These are phyloP conservation scores for Chrysopa pallens DNA, from an alignment of 1,140 invertebrate genomes.

Conservation along the genomic window DNA sequence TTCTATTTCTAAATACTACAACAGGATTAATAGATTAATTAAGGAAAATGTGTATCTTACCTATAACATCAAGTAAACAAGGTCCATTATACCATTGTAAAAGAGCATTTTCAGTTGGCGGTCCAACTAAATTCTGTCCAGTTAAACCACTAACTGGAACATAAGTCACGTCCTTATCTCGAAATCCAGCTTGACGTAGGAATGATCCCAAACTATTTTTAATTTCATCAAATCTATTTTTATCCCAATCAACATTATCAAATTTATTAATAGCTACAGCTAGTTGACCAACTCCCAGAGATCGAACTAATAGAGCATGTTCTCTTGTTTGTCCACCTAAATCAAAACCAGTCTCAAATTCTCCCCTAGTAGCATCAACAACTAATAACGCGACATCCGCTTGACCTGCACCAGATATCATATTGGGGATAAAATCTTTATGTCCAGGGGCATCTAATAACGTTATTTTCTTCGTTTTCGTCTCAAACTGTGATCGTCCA, in stretches of 20 bases:
- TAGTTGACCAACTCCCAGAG: conserved; percentile 76
- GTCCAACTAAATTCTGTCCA: conserved; percentile 75
- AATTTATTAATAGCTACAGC: conserved; percentile 76
- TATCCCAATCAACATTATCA: conserved; percentile 60
- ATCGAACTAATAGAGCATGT: conserved; percentile 84
- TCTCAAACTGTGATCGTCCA: conserved; percentile 86
- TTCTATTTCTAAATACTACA: too few relatives aligned
- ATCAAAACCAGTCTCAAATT: conserved; percentile 98
- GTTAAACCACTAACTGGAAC: conserved; percentile 91
- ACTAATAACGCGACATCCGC: conserved; percentile 94
- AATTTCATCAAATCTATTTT: conserved; percentile 76
- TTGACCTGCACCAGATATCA: conserved; percentile 95
- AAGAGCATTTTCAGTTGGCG: conserved; percentile 46
- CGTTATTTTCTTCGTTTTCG: conserved; percentile 61
- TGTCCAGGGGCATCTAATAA: conserved; percentile 95
- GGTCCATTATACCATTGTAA: conserved; percentile 75
- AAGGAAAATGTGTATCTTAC: conserved; percentile 23
- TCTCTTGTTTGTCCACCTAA: conserved; percentile 94
- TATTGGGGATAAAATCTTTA: conserved; percentile 97
- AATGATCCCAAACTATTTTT: conserved; percentile 69
- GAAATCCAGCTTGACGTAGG: conserved; percentile 88
- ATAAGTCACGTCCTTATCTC: conserved; percentile 72
- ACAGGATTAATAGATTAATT: too few relatives aligned
- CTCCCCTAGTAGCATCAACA: conserved; percentile 86
- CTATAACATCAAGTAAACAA: conserved; percentile 64